Conservation (phyloP, 2,113 vertebrate genomes). For the Semnornis frantzii region DNA sequence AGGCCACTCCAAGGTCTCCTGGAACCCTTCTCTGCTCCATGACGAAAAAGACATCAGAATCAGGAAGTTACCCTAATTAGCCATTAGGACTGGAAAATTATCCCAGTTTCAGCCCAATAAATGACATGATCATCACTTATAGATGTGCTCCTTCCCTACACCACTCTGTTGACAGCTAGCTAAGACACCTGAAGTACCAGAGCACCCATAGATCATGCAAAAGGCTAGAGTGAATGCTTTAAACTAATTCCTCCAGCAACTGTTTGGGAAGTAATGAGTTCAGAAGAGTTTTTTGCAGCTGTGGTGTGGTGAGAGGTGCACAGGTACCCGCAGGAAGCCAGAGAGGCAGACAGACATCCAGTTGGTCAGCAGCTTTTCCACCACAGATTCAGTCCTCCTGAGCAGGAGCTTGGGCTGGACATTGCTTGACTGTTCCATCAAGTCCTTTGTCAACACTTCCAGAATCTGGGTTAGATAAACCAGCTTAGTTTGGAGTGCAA, state of each 20-base stretch:
- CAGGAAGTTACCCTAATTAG: not conserved
- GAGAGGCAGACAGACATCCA: slow-evolving; percentile 99
- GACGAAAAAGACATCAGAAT: too few relatives aligned
- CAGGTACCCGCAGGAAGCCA: slow-evolving; percentile 89
- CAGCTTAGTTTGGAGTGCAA: slow-evolving; percentile 90
- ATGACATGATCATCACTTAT: not conserved
- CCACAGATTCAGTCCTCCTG: slow-evolving; percentile 89
- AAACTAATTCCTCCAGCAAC: not conserved
- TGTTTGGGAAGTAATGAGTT: not conserved
- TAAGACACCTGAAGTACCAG: not conserved
- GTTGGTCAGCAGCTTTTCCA: slow-evolving; percentile 95
- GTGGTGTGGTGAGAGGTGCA: not conserved
- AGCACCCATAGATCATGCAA: not conserved
- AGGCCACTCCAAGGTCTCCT: too few relatives aligned
- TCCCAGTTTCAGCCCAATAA: not conserved
- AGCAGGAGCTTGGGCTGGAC: slow-evolving; percentile 91
- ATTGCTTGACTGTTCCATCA: slow-evolving; percentile 89
- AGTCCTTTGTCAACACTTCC: slow-evolving; percentile 84
- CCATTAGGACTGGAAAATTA: not conserved
- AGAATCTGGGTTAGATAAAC: slow-evolving; percentile 90
- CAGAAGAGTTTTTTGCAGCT: not conserved
- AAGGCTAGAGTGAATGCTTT: not conserved
- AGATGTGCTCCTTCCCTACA: not conserved
- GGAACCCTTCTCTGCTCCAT: too few relatives aligned
- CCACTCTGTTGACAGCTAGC: not conserved